Evolutionary conservation across 2,113 vertebrate species (phyloP).

Genomic region (Tamias sibiricus): DNA sequence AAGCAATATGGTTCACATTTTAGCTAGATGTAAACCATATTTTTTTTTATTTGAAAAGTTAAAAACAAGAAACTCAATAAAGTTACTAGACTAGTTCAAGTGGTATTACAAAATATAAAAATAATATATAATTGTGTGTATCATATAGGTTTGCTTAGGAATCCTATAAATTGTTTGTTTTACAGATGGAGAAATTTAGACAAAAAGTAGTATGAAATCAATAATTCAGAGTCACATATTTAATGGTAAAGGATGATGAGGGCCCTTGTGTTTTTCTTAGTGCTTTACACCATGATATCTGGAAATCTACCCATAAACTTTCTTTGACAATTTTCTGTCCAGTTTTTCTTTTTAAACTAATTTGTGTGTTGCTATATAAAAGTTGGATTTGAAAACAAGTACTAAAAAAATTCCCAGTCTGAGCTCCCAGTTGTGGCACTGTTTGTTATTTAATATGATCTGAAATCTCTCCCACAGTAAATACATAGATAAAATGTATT

Average conservation of each 20-base stretch:
- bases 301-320: background rate
- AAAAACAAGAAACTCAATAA: background rate
- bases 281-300: background rate
- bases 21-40: background rate
- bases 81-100: background rate
- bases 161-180: slow-evolving; percentile 2
- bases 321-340: background rate
- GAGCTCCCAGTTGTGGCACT: background rate
- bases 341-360: background rate
- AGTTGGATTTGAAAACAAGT: background rate
- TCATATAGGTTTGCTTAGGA: background rate
- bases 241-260: background rate
- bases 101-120: slow-evolving; percentile 2
- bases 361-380: background rate
- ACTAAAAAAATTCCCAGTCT: background rate
- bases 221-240: background rate
- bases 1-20: background rate
- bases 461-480: background rate
- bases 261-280: background rate
- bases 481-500: background rate
- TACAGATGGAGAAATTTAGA: background rate
- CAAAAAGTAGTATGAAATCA: background rate
- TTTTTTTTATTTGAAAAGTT: background rate
- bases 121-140: background rate
- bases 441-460: background rate